Evolutionary conservation across 2,113 vertebrate genomes (phyloP), one percentile per base, ranked within the genome.

Genomic region (Syngnathus scovelli): DNA sequence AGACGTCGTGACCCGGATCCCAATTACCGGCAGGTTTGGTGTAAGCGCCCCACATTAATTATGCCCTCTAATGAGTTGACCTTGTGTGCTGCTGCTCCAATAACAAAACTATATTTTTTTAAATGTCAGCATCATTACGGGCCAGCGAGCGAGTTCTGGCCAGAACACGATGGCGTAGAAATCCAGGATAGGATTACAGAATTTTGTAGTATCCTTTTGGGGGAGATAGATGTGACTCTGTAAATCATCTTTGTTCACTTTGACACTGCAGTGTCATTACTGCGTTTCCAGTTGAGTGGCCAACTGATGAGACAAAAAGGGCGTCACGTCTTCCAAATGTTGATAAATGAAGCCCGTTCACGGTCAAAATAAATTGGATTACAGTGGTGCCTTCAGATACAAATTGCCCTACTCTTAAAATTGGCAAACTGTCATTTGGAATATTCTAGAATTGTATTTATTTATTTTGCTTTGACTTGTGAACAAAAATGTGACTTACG

Each of bases 121-220:
- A 80, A 86, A 89, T 85, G 83, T 84, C 86, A 86, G 69, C 72
- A 68, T 84, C 66, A 76, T 84, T 83, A 85, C 67, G 36, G 44
- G 67, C 9, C 51, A 60, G 59, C 9, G 68, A 55, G 59, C 39
- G n/a, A 49, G 49, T 55, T 61, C 15, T 43, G 44, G 56, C 55
- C 62, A 61, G 61, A 70, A 70, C 51, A 49, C 1, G 4, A 44
- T 51, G 54, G 54, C 38, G 67, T 56, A 68, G 61, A 63, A 23
- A 70, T 41, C 8, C 9, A 49, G 67, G 46, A 27, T 13, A 33
- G 41, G 27, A 33, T 33, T 3, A 33, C 27, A 33, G 27, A 33
- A 33, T 33, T 33, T 33, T 33, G 27, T 33, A 33, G 27, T 33
- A 33, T 33, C 27, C 27, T 33, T 33, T 27, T 27, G 27, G 27